Evolutionary conservation across 2,888 invertebrate species (phyloP).

Genomic region (Apodemia hepburni): DNA sequence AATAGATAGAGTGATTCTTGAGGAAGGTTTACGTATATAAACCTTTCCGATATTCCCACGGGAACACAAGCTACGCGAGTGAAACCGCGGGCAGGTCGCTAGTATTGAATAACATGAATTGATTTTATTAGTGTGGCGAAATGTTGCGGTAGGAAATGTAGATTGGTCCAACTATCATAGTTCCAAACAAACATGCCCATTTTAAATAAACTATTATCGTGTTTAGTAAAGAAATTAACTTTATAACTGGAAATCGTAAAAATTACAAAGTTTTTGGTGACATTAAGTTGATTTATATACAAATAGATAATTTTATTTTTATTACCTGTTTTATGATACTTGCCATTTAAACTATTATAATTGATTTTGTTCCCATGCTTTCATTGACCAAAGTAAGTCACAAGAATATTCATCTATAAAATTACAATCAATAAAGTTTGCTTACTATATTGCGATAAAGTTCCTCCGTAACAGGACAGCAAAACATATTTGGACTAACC

Average conservation of each 20-base stretch:
- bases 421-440: constrained; percentile 6
- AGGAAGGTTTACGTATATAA: too few species aligned
- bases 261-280: background rate
- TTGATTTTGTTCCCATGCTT: constrained; percentile 11
- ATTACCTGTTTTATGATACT: background rate
- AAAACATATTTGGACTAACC: constrained; percentile 8
- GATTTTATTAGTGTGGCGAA: too few species aligned
- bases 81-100: too few species aligned
- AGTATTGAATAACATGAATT: too few species aligned
- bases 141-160: too few species aligned
- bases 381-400: constrained; percentile 9
- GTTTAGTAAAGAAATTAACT: background rate
- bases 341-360: constrained; percentile 2
- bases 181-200: too few species aligned
- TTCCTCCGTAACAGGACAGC: constrained; percentile 1
- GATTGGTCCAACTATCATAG: too few species aligned
- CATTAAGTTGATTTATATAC: background rate
- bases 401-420: background rate
- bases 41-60: too few species aligned
- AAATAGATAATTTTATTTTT: background rate
- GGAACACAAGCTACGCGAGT: too few species aligned
- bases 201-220: background rate
- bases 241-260: background rate
- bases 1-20: too few species aligned
- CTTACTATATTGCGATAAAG: constrained; percentile 1